phyloP scores from a whole-genome alignment of 2,113 vertebrate species.

The Micronycteris hirsuta region DNA sequence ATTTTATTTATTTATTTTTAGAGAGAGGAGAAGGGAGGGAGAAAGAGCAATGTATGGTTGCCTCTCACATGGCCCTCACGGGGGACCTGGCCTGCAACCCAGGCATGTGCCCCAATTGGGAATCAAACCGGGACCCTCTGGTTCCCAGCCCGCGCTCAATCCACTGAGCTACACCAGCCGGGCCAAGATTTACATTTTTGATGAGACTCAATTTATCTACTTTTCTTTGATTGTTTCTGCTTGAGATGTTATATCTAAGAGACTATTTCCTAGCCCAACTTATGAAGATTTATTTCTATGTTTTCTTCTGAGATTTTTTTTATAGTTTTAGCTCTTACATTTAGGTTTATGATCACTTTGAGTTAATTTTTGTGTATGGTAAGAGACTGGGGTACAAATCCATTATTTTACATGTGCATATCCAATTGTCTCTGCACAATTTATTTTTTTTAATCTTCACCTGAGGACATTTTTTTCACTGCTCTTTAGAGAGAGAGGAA shows the following conservation, averaged over 20 bases:
- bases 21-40: too few species aligned
- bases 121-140: too few species aligned
- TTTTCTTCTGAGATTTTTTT: not conserved
- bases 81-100: too few species aligned
- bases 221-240: not conserved
- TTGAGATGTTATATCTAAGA: not conserved
- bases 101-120: too few species aligned
- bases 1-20: too few species aligned
- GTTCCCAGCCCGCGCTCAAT: too few species aligned
- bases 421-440: not conserved
- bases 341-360: not conserved
- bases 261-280: not conserved
- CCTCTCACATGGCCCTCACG: too few species aligned
- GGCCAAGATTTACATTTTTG: not conserved
- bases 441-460: not conserved
- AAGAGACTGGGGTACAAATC: not conserved
- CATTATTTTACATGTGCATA: not conserved
- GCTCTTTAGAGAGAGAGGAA: too few species aligned
- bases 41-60: too few species aligned
- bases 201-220: not conserved
- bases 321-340: not conserved
- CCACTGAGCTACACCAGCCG: too few species aligned
- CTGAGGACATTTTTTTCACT: too few species aligned
- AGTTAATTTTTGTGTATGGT: not conserved
- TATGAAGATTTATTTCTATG: not conserved